A percentile compares a stretch with the other conserved stretches of the same genome.
phyloP scores from a whole-genome alignment of 2,113 vertebrate genomes.

The Apus apus region DNA sequence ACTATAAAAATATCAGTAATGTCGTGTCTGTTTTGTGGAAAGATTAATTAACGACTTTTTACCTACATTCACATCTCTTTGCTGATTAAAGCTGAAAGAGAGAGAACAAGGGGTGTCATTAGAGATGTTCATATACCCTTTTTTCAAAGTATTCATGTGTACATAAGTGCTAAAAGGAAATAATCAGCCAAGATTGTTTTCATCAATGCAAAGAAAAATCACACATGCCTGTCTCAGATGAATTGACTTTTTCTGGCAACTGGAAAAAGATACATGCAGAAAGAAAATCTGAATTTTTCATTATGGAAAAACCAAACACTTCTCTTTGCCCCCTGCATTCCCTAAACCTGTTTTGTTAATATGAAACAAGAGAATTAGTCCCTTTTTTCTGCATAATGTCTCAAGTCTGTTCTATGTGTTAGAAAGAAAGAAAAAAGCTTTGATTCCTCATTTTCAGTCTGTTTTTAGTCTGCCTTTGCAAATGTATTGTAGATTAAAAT shows the following conservation, averaged over 20 bases:
- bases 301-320: neutral
- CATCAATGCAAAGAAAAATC: neutral
- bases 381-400: fast-evolving
- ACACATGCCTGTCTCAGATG: fast-evolving
- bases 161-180: neutral
- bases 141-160: neutral
- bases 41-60: neutral
- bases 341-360: neutral
- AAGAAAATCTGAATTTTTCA: neutral
- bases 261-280: neutral
- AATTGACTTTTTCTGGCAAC: neutral
- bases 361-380: neutral
- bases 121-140: neutral
- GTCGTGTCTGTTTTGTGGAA: neutral
- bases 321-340: neutral
- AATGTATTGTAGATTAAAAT: neutral
- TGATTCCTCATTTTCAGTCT: neutral
- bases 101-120: neutral
- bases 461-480: neutral
- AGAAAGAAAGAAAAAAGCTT: neutral
- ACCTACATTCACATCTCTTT: neutral
- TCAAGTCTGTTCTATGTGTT: neutral
- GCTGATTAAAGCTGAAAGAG: neutral
- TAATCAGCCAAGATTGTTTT: neutral
- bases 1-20: neutral